Percentiles rank a stretch among this genome's conserved stretches.
Evolutionary conservation across 1,140 invertebrate genomes (phyloP).

Genomic region (Sinella curviseta): DNA sequence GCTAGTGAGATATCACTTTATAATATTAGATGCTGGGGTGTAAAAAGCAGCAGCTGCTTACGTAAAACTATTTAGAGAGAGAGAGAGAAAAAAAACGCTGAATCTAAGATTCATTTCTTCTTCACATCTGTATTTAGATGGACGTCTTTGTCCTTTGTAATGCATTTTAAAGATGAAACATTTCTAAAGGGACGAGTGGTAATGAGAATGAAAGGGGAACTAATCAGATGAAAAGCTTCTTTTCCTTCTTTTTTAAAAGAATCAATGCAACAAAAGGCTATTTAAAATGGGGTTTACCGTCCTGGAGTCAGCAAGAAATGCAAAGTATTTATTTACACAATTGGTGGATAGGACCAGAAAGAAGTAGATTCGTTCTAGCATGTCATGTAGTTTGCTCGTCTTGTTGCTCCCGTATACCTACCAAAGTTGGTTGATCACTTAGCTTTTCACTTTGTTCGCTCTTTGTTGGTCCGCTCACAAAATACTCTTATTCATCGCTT

Average conservation of each 20-base stretch:
- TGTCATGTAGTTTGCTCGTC: background rate
- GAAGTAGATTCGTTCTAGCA: background rate
- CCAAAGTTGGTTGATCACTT: background rate
- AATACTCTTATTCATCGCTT: background rate
- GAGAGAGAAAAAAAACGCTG: too few species aligned
- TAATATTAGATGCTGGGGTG: too few species aligned
- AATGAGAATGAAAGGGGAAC: background rate
- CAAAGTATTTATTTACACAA: background rate
- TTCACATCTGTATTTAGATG: too few species aligned
- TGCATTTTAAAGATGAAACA: background rate
- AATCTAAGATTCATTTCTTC: too few species aligned
- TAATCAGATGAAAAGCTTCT: background rate
- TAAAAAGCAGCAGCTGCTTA: too few species aligned
- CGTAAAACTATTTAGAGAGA: too few species aligned
- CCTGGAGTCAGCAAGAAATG: too few species aligned
- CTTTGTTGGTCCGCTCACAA: background rate
- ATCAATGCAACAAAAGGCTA: background rate
- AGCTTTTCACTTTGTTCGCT: background rate
- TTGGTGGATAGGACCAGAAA: too few species aligned
- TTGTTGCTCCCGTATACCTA: background rate
- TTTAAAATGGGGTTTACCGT: background rate
- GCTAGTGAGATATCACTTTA: too few species aligned
- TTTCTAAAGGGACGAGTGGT: slow-evolving; percentile 65
- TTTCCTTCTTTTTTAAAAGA: background rate
- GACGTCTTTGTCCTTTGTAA: background rate